Conservation (phyloP, 2,888 invertebrate species). For the Blomia tropicalis region DNA sequence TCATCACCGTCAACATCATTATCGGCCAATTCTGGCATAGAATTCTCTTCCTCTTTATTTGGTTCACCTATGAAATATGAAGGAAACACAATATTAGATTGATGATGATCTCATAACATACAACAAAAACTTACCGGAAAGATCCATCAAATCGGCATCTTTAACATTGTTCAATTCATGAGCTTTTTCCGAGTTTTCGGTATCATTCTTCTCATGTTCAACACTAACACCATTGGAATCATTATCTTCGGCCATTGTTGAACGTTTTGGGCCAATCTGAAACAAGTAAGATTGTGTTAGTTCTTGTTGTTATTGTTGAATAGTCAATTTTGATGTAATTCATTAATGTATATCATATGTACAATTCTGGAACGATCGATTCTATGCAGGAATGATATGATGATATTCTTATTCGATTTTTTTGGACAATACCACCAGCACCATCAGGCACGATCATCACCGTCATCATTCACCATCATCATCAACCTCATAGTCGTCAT, state of each 20-base stretch:
- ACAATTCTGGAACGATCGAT: too few relatives aligned
- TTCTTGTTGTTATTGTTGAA: neutral
- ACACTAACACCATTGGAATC: neutral
- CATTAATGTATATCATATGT: neutral
- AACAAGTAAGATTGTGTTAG: neutral
- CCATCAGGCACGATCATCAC: too few relatives aligned
- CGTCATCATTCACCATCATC: too few relatives aligned
- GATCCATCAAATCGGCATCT: constrained; percentile 8
- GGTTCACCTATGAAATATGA: neutral
- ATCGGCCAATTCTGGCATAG: neutral
- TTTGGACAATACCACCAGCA: too few relatives aligned
- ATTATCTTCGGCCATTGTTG: neutral
- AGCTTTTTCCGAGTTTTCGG: neutral
- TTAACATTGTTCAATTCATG: neutral
- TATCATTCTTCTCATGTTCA: neutral
- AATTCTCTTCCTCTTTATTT: neutral
- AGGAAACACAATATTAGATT: neutral
- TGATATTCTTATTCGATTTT: too few relatives aligned
- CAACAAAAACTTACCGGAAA: neutral
- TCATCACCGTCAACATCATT: constrained; percentile 18
- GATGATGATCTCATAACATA: too few relatives aligned
- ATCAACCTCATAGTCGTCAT: too few relatives aligned
- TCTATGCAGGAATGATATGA: too few relatives aligned
- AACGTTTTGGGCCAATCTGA: neutral
- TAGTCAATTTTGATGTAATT: neutral